Evolutionary conservation across 2,888 invertebrate species (phyloP), one percentile per base, ranked within the genome.

Genomic region (Gandaritis pyraliata): DNA sequence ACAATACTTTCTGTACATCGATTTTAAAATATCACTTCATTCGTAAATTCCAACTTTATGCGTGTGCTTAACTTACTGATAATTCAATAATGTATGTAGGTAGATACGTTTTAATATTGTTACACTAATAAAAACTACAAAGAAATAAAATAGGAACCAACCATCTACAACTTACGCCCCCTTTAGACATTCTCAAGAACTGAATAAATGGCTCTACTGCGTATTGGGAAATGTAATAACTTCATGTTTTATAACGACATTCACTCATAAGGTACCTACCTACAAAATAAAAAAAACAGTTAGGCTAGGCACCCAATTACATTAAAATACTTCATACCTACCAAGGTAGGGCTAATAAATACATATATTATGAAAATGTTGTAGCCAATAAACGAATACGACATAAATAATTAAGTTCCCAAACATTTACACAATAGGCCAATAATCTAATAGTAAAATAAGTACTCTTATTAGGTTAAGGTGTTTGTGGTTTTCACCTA

Each of bases 21-120:
- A 52, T 58, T 52, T 46, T 48, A 45, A 56, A 64, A 64, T 64
- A 64, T 64, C 64, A 64, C 59, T 57, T 60, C 13, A 51, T 56
- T 46, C 15, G 16, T 46, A 58, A 54, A 58, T 58, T 62, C 54
- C 13, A 50, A 58, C 41, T 51, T 29, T 33, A 18, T 48, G 53
- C 48, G 33, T 47, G 7, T 47, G 33, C 23, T 48, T 58, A 51
- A 6, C 5, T 36, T 58, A 36, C 38, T 30, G 45, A 36, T 50
- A 45, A 51, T 29, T 51, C 23, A n/a, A 45, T 50, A 41, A 45
- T 1, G 39, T 41, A 51, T 33, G 33, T 8, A 33, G 8, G 33
- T 33, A 29, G 12, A 18, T 43, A 11, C 12, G 12, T 30, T 51
- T 23, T 23, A 7, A 23, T 7, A 15, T 54, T 33, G 10, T 54